phyloP scores from a whole-genome alignment of 1,140 invertebrate species.

The Hyphantria cunea region DNA sequence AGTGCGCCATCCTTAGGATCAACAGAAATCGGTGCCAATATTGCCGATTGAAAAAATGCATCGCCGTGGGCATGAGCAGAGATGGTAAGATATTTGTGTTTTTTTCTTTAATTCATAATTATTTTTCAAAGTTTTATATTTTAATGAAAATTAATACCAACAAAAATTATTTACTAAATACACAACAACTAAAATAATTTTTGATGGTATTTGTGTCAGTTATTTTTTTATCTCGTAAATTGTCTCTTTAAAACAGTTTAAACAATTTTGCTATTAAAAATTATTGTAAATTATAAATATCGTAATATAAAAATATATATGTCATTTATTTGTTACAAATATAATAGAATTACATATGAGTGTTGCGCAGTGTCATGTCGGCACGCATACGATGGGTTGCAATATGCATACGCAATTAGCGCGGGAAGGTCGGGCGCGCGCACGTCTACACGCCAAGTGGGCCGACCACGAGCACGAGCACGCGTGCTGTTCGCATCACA shows the following conservation, averaged over 20 bases:
- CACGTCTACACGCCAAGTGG: constrained; percentile 50
- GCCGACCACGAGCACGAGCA: constrained; percentile 43
- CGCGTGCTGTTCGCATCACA: constrained; percentile 44
- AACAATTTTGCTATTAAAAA: not conserved
- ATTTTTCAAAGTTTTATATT: too few relatives aligned
- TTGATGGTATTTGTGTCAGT: too few relatives aligned
- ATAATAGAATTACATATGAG: not conserved
- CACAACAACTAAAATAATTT: too few relatives aligned
- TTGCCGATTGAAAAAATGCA: constrained; percentile 98
- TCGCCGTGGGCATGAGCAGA: constrained; percentile 98
- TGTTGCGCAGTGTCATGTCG: constrained; percentile 25
- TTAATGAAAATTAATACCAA: too few relatives aligned
- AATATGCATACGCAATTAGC: constrained; percentile 60
- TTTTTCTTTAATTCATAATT: constrained; percentile 1
- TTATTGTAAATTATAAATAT: too few relatives aligned
- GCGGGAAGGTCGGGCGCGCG: constrained; percentile 61
- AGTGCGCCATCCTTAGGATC: constrained; percentile 97
- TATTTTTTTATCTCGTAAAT: too few relatives aligned
- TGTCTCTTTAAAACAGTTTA: not conserved
- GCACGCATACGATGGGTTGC: constrained; percentile 25
- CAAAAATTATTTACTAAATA: not conserved
- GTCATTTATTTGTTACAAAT: too few relatives aligned
- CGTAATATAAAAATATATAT: too few relatives aligned
- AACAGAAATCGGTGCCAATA: constrained; percentile 99
- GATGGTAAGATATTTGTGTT: constrained; percentile 91